These are phyloP conservation scores for Hafferia zeledoni DNA, from an alignment of 2,797 vertebrate species.

Conservation along the genomic window DNA sequence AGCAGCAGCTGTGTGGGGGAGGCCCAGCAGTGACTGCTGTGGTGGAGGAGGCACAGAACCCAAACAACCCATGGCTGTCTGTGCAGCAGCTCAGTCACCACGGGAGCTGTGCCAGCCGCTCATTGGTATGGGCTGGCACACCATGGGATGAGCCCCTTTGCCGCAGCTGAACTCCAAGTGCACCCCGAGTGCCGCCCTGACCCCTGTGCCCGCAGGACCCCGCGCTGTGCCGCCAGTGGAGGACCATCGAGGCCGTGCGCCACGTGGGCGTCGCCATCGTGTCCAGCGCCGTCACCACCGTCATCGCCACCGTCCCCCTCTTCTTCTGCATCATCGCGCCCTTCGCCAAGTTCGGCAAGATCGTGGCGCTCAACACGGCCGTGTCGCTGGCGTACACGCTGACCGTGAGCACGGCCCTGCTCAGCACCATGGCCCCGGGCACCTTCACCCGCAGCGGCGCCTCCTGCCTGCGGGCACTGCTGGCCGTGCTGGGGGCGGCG, in stretches of 20 bases:
- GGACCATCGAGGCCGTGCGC: conserved; percentile 87
- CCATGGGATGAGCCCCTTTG: neutral
- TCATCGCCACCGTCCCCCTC: conserved; percentile 92
- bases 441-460: conserved; percentile 86
- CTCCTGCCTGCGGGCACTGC: conserved; percentile 79
- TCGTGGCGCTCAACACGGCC: conserved; percentile 94
- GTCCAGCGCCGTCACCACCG: conserved; percentile 92
- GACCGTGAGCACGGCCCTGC: conserved; percentile 89
- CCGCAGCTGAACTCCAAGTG: rapidly evolving
- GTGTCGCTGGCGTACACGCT: conserved; percentile 94
- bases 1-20: neutral
- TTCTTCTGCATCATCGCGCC: conserved; percentile 98
- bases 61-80: neutral
- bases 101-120: rapidly evolving
- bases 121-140: rapidly evolving
- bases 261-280: conserved; percentile 95
- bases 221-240: conserved; percentile 80
- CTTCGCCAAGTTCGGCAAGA: conserved; percentile 97
- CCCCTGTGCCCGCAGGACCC: conserved; percentile 76
- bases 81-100: neutral
- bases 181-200: neutral
- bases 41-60: neutral
- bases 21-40: neutral
- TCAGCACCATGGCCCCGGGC: conserved; percentile 87
- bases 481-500: conserved; percentile 78